phyloP scores from a whole-genome alignment of 1,140 invertebrate genomes.

The Brachionus rotundiformis region DNA sequence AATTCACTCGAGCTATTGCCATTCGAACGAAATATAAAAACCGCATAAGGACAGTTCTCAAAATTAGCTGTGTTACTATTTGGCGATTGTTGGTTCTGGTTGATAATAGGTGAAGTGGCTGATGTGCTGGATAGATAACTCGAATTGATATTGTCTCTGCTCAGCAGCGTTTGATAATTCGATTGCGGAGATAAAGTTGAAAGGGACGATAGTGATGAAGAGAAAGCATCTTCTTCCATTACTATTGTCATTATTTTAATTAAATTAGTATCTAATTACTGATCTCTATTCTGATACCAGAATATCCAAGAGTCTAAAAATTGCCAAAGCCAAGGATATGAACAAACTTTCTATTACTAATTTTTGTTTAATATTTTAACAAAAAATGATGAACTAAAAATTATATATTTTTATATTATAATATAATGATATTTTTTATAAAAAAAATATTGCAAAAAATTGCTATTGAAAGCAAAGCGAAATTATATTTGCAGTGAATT shows the following conservation, averaged over 20 bases:
- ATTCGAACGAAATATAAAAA: constrained; percentile 49
- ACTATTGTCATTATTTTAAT: constrained; percentile 51
- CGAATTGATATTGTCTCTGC: constrained; percentile 29
- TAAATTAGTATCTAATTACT: not conserved
- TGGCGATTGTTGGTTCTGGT: constrained; percentile 28
- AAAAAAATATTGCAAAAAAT: constrained; percentile 34
- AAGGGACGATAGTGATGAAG: constrained; percentile 44
- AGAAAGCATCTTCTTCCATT: constrained; percentile 52
- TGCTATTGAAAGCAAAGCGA: constrained; percentile 26
- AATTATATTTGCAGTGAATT: constrained; percentile 48
- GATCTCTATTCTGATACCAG: not conserved
- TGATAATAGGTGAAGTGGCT: not conserved
- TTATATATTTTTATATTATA: constrained; percentile 44
- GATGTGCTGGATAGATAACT: not conserved
- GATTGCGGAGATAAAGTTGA: constrained; percentile 49
- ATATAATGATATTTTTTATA: constrained; percentile 23
- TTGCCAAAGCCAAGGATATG: constrained; percentile 40
- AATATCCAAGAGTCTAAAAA: constrained; percentile 16
- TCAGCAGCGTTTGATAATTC: constrained; percentile 18
- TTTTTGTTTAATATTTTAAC: constrained; percentile 17
- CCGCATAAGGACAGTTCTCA: constrained; percentile 39
- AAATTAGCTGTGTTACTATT: constrained; percentile 23
- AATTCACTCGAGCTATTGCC: constrained; percentile 22
- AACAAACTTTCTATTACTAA: not conserved
- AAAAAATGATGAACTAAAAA: constrained; percentile 43